Percentiles rank a stretch among this genome's conserved stretches.
Conservation (phyloP, 2,797 vertebrate species). For the Alca torda region DNA sequence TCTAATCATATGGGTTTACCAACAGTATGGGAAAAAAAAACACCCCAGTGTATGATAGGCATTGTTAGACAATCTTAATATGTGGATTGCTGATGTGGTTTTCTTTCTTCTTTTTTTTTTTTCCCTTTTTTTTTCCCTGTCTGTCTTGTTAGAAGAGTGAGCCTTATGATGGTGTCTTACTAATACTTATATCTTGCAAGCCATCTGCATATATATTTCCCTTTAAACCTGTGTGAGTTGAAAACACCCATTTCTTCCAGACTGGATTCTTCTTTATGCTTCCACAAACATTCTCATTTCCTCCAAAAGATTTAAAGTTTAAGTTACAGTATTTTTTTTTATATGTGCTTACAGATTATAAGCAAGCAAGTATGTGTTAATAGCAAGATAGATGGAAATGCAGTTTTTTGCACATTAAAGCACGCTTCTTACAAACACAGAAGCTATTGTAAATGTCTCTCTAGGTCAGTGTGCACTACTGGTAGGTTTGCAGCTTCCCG, state of each 20-base stretch:
- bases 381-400: not conserved
- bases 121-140: no score
- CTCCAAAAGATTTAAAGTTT: not conserved
- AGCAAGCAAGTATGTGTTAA: not conserved
- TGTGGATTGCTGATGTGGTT: not conserved
- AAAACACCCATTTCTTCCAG: not conserved
- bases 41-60: not conserved
- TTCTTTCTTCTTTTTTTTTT: not conserved
- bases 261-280: not conserved
- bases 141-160: not conserved
- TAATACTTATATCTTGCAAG: not conserved
- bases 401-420: not conserved
- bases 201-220: not conserved
- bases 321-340: not conserved
- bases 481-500: conserved; percentile 39
- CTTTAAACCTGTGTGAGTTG: not conserved
- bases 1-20: not conserved
- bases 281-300: not conserved
- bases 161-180: not conserved
- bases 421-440: conserved; percentile 26
- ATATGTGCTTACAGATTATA: not conserved
- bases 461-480: conserved; percentile 7
- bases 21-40: not conserved
- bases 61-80: not conserved
- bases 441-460: conserved; percentile 16